Evolutionary conservation across 2,113 vertebrate species (phyloP), one percentile per base, ranked within the genome.

Genomic region (Neopipo cinnamomea): DNA sequence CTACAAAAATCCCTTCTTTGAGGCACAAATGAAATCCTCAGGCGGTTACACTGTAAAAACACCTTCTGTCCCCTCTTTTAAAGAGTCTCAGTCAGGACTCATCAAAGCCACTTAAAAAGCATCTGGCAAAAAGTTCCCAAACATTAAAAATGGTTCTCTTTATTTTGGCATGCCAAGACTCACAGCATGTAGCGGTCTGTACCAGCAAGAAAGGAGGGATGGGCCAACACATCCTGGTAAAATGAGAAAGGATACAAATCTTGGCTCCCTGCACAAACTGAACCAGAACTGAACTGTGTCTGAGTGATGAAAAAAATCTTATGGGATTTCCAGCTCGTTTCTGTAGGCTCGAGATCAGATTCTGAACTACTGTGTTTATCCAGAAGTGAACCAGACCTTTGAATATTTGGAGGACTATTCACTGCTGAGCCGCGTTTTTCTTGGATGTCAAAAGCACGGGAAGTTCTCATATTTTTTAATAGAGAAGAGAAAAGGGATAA

Each of bases 211-310:
- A 95, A 84, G 90, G 79, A 96, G 92, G 95, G 96, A 95, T 94
- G 93, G 95, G 95, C 90, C 90, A 97, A 97, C 93, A 95, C 88
- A 96, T 96, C 93, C 95, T 92, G 92, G 95, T 96, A 96, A 93
- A 96, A 96, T 2, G 95, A 96, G 95, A 96, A 94, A 95, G 88
- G 95, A 96, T 96, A 92, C 92, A 77, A 90, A 94, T 86, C 82
- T 91, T 95, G 90, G 96, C 95, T 96, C 90, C 76, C 52, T 3
- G 1, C 5, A 35, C 90, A 97, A 96, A 94, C 85, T 97, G 96
- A 96, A 96, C 95, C 95, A 94, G 93, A 95, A 96, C 93, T 95
- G 93, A 97, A 96, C 93, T 96, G 84, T 56, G 87, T 87, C 70
- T 93, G 90, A 96, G 83, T 11, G 90, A 81, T 61, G 83, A 95